Evolutionary conservation across 2,797 vertebrate species (phyloP).

Genomic region (Molossus alvarezi): DNA sequence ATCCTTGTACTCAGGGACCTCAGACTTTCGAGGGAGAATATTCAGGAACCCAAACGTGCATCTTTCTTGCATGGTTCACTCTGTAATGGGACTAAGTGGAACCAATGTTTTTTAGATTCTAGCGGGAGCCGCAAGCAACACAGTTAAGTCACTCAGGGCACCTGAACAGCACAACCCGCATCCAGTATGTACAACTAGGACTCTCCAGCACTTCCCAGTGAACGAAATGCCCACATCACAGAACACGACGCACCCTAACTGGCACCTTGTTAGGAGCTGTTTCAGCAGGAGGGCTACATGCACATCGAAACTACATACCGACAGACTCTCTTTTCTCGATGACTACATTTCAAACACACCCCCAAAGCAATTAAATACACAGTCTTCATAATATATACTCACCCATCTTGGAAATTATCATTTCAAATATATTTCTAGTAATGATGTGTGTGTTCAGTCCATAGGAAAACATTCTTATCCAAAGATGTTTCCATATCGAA

Average conservation of each 20-base stretch:
- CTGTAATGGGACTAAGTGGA: neutral
- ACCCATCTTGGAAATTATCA: too few species aligned
- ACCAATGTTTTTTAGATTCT: neutral
- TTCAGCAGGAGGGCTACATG: neutral
- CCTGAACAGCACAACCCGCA: neutral
- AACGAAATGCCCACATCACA: neutral
- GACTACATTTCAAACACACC: constrained; percentile 1
- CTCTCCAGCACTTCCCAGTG: neutral
- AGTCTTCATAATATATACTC: neutral
- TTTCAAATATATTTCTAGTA: constrained; percentile 15
- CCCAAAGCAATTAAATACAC: neutral
- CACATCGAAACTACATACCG: neutral
- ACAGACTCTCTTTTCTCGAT: neutral
- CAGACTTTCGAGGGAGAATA: rapidly evolving
- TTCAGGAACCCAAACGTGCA: rapidly evolving
- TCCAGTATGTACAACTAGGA: neutral
- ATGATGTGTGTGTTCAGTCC: neutral
- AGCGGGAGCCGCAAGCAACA: neutral
- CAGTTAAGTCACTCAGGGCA: neutral
- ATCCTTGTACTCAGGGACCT: rapidly evolving
- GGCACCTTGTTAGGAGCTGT: neutral
- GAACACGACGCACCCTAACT: neutral
- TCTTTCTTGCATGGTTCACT: neutral
- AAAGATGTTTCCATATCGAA: neutral
- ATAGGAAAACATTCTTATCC: neutral